Base-by-base conservation (phyloP, 2,797 vertebrate genomes). In the Chrosomus eos region DNA sequence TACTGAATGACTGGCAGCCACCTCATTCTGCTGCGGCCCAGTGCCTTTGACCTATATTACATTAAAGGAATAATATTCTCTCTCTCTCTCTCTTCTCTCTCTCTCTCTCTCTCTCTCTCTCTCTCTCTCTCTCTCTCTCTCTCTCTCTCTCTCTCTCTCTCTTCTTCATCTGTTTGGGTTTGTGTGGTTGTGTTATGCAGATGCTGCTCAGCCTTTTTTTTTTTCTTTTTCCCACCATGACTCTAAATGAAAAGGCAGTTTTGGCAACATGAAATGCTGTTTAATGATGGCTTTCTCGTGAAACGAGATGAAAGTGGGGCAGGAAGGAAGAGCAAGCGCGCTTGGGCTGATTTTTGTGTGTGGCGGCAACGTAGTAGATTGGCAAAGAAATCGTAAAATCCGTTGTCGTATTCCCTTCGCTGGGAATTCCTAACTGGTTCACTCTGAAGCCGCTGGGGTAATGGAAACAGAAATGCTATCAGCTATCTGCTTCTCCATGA, bases 1-100 rank as follows among this genome's bases (percentile, higher is more conserved):
- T 78, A 38, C 82, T 82, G 83, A 73, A 83, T 85, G 84, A 87
- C 76, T 83, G 84, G 60, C 67, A 58, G 45, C 64, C 36, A 7
- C 48, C 31, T 33, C 58, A 53, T 73, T 60, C 51, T 75, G 83
- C 77, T 60, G 67, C 86, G 33, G 85, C 82, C 89, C 85, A 85
- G 81, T 73, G 79, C 84, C 82, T 88, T 85, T 90, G 88, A 88
- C 89, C 88, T 88, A 88, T 85, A 88, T 89, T 87, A 55, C 74
- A 48, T 82, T 85, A 77, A 85, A 80, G 31, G 70, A 68, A 78
- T 87, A 21, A 71, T n/a, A 73, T 86, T 87, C 33, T 78, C 23
- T 85, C 66, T 82, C 58, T 68, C 26, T 38, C 36, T 38, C 6
- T 38, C 36, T 36, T 33, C 33, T 33, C 81, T 75, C 40, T 10